Percentiles rank a stretch among this genome's conserved stretches.
These are phyloP conservation scores for Platycnemis pennipes DNA, from an alignment of 2,888 invertebrate species.

Conservation along the genomic window DNA sequence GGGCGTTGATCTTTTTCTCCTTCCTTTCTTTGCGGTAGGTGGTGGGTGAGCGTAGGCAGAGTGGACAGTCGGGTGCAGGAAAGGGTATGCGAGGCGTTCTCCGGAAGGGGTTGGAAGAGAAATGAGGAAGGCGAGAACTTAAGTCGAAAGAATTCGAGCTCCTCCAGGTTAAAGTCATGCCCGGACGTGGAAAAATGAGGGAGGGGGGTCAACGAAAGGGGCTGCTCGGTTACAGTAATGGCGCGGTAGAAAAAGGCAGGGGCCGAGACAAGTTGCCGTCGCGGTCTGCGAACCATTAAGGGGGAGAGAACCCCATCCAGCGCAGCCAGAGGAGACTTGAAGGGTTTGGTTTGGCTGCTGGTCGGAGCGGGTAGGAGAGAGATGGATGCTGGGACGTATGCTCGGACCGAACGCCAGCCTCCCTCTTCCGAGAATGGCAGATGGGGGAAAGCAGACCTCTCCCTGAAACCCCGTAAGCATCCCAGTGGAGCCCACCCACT, in stretches of 20 bases:
- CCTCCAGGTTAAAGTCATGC: background rate
- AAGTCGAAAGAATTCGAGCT: background rate
- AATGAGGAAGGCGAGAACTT: background rate
- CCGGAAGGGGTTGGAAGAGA: background rate
- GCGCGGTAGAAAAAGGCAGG: background rate
- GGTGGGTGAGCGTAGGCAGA: background rate
- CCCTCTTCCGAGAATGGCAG: conserved; percentile 7
- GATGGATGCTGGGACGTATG: background rate
- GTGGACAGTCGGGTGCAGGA: background rate
- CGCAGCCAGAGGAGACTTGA: background rate
- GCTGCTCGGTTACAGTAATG: background rate
- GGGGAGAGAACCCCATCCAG: conserved; percentile 45
- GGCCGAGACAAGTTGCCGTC: conserved; percentile 49
- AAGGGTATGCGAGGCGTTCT: background rate
- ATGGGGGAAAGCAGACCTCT: background rate
- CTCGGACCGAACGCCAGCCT: background rate
- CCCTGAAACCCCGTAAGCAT: background rate
- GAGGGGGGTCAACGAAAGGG: background rate
- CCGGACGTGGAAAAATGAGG: background rate
- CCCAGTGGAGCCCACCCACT: background rate
- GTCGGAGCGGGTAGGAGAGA: background rate
- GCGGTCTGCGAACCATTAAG: conserved; percentile 60
- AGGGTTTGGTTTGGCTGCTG: background rate
- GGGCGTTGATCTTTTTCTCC: too few species aligned
- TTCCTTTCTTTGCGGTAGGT: background rate